phyloP scores from a whole-genome alignment of 2,888 invertebrate species.

The Spilosoma lubricipeda region DNA sequence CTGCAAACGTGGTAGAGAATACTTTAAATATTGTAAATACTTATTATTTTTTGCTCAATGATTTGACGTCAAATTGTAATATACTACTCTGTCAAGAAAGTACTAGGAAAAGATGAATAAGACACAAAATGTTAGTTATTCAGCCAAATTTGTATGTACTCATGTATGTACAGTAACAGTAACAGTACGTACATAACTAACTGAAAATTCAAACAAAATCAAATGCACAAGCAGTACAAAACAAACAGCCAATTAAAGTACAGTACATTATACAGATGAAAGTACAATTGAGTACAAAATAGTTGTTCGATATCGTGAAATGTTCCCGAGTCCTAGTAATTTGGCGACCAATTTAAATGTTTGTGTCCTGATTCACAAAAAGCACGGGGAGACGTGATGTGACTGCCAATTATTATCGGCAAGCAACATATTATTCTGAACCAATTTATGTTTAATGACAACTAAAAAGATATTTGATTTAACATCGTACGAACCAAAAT shows the following conservation, averaged over 20 bases:
- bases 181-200: neutral
- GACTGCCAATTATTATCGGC: constrained; percentile 46
- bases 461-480: constrained; percentile 37
- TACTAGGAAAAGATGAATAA: too few species aligned
- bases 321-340: constrained; percentile 50
- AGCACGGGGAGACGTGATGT: constrained; percentile 55
- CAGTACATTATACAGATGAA: constrained; percentile 26
- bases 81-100: too few species aligned
- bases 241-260: constrained; percentile 40
- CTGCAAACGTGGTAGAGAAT: too few species aligned
- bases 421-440: constrained; percentile 44
- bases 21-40: too few species aligned
- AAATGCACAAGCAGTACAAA: constrained; percentile 26
- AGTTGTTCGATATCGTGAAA: constrained; percentile 40
- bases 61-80: too few species aligned
- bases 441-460: constrained; percentile 41
- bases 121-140: too few species aligned
- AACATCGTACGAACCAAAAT: constrained; percentile 22
- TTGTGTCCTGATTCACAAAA: constrained; percentile 62
- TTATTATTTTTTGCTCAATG: too few species aligned
- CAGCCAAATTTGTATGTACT: too few species aligned
- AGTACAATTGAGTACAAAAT: constrained; percentile 36
- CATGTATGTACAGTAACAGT: too few species aligned
- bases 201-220: constrained; percentile 18
- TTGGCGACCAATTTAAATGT: constrained; percentile 59